Evolutionary conservation across 2,888 invertebrate species (phyloP), one percentile per base, ranked within the genome.

Genomic region (Hypselothyrea guttata): DNA sequence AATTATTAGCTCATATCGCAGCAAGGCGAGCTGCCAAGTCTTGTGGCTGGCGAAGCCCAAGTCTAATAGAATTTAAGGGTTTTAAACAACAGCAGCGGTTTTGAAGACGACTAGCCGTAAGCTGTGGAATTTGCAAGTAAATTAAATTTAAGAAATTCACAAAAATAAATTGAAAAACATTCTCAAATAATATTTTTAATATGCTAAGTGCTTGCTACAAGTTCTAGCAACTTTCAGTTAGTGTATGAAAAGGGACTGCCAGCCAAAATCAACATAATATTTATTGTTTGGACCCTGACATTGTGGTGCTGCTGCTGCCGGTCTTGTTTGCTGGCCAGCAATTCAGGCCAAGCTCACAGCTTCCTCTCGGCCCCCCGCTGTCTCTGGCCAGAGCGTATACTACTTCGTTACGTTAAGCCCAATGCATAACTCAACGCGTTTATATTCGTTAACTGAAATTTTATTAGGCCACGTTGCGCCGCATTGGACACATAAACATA

Each of bases 361-460:
- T 1, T n/a, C n/a, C 12, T 0, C 7, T 4, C 12, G 5, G 2
- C 11, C 33, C 8, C 2, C 11, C 13, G 18, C 40, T 8, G 9
- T 8, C n/a, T 11, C 15, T 22, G 2, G 22, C 3, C 38, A 38
- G 7, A 18, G 18, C 38, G 18, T 18, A 38, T 38, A n/a, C 18
- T 18, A n/a, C 18, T 18, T 38, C 18, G n/a, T 38, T 16, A 16
- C 5, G 16, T 15, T 18, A 45, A 35, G 38, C 12, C 35, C 4
- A 37, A 51, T 59, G 60, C 61, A 74, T 60, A 71, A 35, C 66
- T 61, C 49, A 53, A 28, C 60, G 57, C 53, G 63, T 73, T 77
- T 77, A 74, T 75, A 67, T 75, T 62, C 48, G 77, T 70, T 83
- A 79, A 73, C 71, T 63, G 73, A 69, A 68, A 68, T 79, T 83